phyloP scores from a whole-genome alignment of 2,113 vertebrate genomes.

The Crocuta crocuta region DNA sequence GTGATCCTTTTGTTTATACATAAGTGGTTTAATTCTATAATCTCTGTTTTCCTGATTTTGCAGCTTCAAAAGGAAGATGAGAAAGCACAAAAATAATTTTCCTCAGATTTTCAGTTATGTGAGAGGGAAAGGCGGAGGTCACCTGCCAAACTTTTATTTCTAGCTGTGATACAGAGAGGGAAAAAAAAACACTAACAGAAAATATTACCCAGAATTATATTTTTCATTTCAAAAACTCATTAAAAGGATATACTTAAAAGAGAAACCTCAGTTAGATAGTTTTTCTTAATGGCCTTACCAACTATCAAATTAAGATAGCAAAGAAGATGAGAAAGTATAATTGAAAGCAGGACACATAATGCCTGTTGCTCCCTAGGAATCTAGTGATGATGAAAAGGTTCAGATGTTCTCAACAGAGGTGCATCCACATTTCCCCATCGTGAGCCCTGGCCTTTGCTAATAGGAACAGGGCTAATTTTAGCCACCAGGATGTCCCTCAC shows the following conservation, averaged over 20 bases:
- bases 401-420: slow-evolving; percentile 43
- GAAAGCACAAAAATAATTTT: not conserved
- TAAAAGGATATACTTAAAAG: slow-evolving; percentile 71
- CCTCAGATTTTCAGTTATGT: not conserved
- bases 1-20: not conserved
- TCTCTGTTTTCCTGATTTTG: not conserved
- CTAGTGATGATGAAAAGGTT: slow-evolving; percentile 53
- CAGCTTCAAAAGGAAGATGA: not conserved
- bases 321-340: slow-evolving; percentile 57
- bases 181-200: not conserved
- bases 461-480: slow-evolving; percentile 62
- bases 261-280: slow-evolving; percentile 22
- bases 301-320: slow-evolving; percentile 68
- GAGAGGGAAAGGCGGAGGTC: not conserved
- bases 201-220: not conserved
- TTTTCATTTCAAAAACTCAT: slow-evolving; percentile 38
- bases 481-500: slow-evolving; percentile 24
- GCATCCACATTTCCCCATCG: not conserved
- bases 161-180: not conserved
- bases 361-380: slow-evolving; percentile 17
- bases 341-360: not conserved
- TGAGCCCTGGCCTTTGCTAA: slow-evolving; percentile 45
- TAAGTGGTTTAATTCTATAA: not conserved
- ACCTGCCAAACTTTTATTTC: slow-evolving; percentile 30
- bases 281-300: slow-evolving; percentile 65